Evolutionary conservation across 2,888 invertebrate genomes (phyloP), one percentile per base, ranked within the genome.

Genomic region (Spisula solida): DNA sequence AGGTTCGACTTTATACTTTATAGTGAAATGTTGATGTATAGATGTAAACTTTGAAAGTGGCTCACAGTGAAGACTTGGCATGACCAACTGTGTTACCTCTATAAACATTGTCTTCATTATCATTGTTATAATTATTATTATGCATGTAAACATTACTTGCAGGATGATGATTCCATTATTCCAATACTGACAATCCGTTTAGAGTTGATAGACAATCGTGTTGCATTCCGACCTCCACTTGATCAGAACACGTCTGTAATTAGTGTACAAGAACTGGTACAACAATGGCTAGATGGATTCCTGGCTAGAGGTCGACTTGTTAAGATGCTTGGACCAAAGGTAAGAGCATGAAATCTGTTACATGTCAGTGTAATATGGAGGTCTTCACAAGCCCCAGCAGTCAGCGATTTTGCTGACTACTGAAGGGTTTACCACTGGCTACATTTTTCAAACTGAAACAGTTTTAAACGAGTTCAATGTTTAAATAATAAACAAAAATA

Each of bases 151-250:
- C 6, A 25, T 41, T 8, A 41, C 41, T 70, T 90, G 12, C 90
- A 95, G 93, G 94, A 95, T 51, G 94, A 94, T 82, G 94, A 93
- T 31, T 86, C 88, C 5, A 89, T 94, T 25, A 90, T 95, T 51
- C 96, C 96, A 0, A 95, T 96, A 0, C 90, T 96, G 89, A 96
- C 95, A 18, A 95, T 96, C 41, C 95, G 96, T n/a, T 92, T 96
- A 85, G 96, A 96, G 91, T 92, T 96, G 92, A 96, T 96, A 41
- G 96, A 96, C 90, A 95, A 95, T 88, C 90, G 92, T 79, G 95
- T 96, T 8, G 94, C 95, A 51, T 96, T 96, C 94, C 91, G 95
- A 56, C 96, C 96, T 25, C 96, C 96, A 18, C 94, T 96, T 12
- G 96, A 96, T 86, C 95, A 96, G 92, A 94, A 90, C 51, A 96